A percentile compares a stretch with the other conserved stretches of the same genome.
These are phyloP conservation scores for Macroramphosus scolopax DNA, from an alignment of 2,797 vertebrate genomes.

Conservation along the genomic window DNA sequence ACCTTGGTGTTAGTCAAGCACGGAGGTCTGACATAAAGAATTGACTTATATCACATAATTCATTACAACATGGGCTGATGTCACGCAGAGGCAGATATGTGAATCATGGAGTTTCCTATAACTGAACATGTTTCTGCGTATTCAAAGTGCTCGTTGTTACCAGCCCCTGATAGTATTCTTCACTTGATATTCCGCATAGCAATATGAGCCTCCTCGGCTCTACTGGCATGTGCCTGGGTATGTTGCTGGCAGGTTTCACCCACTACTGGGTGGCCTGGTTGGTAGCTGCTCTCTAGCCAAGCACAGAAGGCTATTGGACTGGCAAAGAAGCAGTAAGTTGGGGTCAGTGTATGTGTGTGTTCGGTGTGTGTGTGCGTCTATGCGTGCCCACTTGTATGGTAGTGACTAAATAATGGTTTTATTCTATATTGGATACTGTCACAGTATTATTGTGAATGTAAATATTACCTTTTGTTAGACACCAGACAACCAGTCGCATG, in stretches of 20 bases:
- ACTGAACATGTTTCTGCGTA: no score
- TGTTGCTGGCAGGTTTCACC: conserved; percentile 53
- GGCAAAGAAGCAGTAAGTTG: conserved; percentile 29
- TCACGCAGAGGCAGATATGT: neutral
- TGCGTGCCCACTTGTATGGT: conserved; percentile 9
- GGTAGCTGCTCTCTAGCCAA: conserved; percentile 58
- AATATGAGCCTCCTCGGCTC: conserved; percentile 39
- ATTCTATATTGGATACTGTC: conserved; percentile 27
- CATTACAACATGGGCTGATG: no score
- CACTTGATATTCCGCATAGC: conserved; percentile 53
- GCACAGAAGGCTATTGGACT: conserved; percentile 69
- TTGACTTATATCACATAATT: no score
- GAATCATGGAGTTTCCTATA: no score
- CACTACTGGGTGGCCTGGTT: conserved; percentile 74
- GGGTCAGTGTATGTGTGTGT: conserved; percentile 14
- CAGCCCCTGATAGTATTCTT: conserved; percentile 20
- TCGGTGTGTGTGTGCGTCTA: conserved; percentile 4
- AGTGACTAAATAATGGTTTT: conserved; percentile 26
- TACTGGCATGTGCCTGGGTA: conserved; percentile 41
- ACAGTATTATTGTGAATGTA: conserved; percentile 40
- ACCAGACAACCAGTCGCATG: conserved; percentile 33
- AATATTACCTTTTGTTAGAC: conserved; percentile 43
- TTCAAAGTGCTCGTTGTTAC: conserved; percentile 5
- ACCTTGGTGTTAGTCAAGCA: no score
- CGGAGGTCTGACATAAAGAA: no score